Conservation (phyloP, 2,888 invertebrate species). For the Ophion slaviceki region DNA sequence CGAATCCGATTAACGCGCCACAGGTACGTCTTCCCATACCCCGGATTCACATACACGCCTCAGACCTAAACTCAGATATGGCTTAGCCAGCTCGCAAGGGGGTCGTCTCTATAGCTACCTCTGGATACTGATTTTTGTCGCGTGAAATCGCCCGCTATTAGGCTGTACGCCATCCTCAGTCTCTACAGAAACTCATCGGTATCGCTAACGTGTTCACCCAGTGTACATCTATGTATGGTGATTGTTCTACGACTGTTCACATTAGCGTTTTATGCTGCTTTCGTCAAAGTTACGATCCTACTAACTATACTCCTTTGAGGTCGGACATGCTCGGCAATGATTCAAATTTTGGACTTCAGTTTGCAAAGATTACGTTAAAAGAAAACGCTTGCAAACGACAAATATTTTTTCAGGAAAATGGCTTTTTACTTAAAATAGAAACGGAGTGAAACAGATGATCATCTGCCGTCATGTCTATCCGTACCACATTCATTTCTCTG, state of each 20-base stretch:
- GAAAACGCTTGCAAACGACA: too few species aligned
- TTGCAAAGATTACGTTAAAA: too few species aligned
- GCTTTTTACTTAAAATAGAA: too few species aligned
- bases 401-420: too few species aligned
- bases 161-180: not conserved
- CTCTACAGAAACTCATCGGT: not conserved
- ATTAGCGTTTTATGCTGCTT: not conserved
- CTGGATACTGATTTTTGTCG: not conserved
- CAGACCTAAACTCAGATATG: too few species aligned
- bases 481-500: too few species aligned
- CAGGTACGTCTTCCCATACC: not conserved
- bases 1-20: constrained; percentile 64
- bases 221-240: not conserved
- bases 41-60: not conserved
- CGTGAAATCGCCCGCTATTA: not conserved
- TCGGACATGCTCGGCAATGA: too few species aligned
- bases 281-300: not conserved
- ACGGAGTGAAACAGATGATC: too few species aligned
- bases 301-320: too few species aligned
- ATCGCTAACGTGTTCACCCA: not conserved
- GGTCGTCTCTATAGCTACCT: not conserved
- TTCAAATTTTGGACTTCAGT: too few species aligned
- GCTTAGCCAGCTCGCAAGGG: too few species aligned
- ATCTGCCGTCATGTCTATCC: too few species aligned
- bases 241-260: not conserved